Base-by-base conservation (phyloP, 2,888 invertebrate species). In the Pollenia griseotomentosa region DNA sequence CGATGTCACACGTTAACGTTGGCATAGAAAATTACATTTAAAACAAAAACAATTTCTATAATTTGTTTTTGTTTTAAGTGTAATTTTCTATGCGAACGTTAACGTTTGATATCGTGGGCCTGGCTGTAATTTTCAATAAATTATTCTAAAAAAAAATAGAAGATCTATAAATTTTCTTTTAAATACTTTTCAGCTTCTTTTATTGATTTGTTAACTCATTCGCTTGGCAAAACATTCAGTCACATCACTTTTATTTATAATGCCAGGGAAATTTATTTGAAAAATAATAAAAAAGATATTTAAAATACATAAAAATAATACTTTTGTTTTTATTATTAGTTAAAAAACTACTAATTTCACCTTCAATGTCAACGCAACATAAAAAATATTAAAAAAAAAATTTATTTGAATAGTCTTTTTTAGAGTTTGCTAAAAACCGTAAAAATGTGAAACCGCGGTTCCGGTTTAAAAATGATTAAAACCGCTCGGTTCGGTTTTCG, bases 241-340 rank as follows among this genome's bases (percentile, higher is more conserved):
- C 85, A 57, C 70, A 78, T 79, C 75, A 71, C 63, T 61, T 79
- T 79, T 83, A 78, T 83, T 73, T 46, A 85, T 53, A 73, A 65
- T 53, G 23, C 19, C 11, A 8, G 14, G 11, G 44, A 48, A 48
- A 57, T n/a, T 7, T 5, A 42, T 42, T 48, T 68, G n/a, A 9
- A 44, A 63, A n/a, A 40, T 3, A 2, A 9, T 68, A 33, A 23
- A 48, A 42, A 9, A 51, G 33, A 14, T n/a, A n/a, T 10, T 48
- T 10, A 16, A 42, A 9, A 70, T 10, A 11, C 19, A 6, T 71
- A 61, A 16, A 74, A 33, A 48, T 48, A 40, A 16, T 70, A 55
- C 14, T 81, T 81, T 73, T 74, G 46, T 57, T 57, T 48, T 33
- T 68, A 10, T 57, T 14, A 4, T 79, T 19, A 23, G 63, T 53